Percentiles rank a stretch among this genome's conserved stretches.
These are phyloP conservation scores for Scaptomyza flava DNA, from an alignment of 2,888 invertebrate genomes.

Conservation along the genomic window DNA sequence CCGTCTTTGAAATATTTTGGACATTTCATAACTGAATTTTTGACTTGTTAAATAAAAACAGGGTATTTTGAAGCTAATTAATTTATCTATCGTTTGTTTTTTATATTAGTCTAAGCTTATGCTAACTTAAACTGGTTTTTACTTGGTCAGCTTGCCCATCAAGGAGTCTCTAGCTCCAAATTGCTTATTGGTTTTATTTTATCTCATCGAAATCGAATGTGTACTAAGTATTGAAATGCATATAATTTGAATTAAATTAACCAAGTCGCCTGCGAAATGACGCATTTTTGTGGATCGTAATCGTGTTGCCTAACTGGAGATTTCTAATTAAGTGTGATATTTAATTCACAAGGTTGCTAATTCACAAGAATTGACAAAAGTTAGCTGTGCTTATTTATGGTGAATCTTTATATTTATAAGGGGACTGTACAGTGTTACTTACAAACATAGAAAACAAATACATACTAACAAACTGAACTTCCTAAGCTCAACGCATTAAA, in stretches of 20 bases:
- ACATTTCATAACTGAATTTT: no score
- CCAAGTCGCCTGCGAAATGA: constrained; percentile 36
- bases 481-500: constrained; percentile 58
- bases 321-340: constrained; percentile 17
- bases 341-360: constrained; percentile 13
- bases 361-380: constrained; percentile 18
- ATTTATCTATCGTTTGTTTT: constrained; percentile 19
- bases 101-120: constrained; percentile 45
- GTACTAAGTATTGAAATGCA: constrained; percentile 44
- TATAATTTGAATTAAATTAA: constrained; percentile 65
- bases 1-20: no score
- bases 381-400: neutral
- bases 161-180: constrained; percentile 64
- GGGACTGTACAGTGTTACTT: constrained; percentile 19
- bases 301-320: constrained; percentile 20
- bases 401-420: neutral
- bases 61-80: constrained; percentile 16
- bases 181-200: constrained; percentile 37
- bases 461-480: constrained; percentile 22
- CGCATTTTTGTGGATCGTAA: constrained; percentile 40
- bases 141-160: constrained; percentile 69
- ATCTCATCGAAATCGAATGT: constrained; percentile 65
- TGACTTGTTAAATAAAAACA: neutral
- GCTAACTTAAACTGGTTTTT: constrained; percentile 67
- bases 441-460: constrained; percentile 20